phyloP scores from a whole-genome alignment of 2,888 invertebrate genomes.

The Drosophila sordidapex region DNA sequence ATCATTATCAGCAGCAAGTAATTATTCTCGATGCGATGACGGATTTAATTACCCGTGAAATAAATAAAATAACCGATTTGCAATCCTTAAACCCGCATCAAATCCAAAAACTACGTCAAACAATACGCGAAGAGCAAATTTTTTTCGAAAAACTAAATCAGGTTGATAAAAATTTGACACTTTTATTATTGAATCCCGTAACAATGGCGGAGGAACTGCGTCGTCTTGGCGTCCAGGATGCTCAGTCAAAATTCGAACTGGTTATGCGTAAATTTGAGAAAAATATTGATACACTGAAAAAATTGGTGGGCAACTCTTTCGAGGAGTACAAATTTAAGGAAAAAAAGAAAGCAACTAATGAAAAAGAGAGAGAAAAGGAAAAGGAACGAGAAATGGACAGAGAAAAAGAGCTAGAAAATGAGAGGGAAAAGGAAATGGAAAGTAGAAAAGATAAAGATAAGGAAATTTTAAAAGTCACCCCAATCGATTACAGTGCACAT shows the following conservation, averaged over 20 bases:
- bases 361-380: neutral
- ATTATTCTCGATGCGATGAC: slow-evolving; percentile 62
- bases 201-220: slow-evolving; percentile 73
- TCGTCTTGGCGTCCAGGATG: slow-evolving; percentile 34
- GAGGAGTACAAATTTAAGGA: slow-evolving; percentile 56
- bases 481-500: slow-evolving; percentile 70
- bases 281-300: slow-evolving; percentile 83
- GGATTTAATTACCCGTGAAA: slow-evolving; percentile 75
- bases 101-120: slow-evolving; percentile 72
- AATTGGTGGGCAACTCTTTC: slow-evolving; percentile 81
- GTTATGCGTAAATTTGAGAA: slow-evolving; percentile 82
- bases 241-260: slow-evolving; percentile 61
- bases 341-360: neutral
- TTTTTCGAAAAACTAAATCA: slow-evolving; percentile 84
- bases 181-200: slow-evolving; percentile 82
- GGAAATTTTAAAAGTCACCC: neutral
- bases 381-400: neutral
- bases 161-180: slow-evolving; percentile 82
- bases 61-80: slow-evolving; percentile 82
- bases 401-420: neutral
- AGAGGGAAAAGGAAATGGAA: neutral
- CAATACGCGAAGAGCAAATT: slow-evolving; percentile 74
- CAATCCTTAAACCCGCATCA: slow-evolving; percentile 70
- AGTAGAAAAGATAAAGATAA: neutral
- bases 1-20: slow-evolving; percentile 24